Percentiles rank a stretch among this genome's conserved stretches.
These are phyloP conservation scores for Pocota personata DNA, from an alignment of 2,888 invertebrate species.

Conservation along the genomic window DNA sequence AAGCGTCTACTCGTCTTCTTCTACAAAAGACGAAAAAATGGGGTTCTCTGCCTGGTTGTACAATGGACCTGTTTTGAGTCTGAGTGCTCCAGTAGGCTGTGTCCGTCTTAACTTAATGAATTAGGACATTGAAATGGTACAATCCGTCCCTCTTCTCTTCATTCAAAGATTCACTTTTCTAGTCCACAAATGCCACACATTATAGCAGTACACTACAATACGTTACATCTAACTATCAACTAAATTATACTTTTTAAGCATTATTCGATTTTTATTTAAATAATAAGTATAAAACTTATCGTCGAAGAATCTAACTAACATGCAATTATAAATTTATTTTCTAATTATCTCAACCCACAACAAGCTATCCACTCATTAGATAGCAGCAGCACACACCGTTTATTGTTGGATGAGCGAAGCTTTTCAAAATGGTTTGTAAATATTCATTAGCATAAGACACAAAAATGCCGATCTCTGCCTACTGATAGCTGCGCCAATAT, in stretches of 20 bases:
- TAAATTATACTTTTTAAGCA: neutral
- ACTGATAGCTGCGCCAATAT: constrained; percentile 58
- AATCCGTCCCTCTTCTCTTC: too few species aligned
- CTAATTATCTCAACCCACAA: constrained; percentile 19
- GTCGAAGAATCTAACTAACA: constrained; percentile 34
- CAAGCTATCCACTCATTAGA: constrained; percentile 35
- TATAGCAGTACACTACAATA: too few species aligned
- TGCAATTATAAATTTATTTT: constrained; percentile 41
- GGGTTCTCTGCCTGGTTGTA: too few species aligned
- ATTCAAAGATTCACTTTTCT: too few species aligned
- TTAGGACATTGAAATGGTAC: too few species aligned
- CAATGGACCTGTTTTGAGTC: too few species aligned
- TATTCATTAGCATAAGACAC: constrained; percentile 69
- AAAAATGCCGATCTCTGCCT: constrained; percentile 49
- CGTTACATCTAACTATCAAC: too few species aligned
- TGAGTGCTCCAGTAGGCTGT: too few species aligned
- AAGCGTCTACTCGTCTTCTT: too few species aligned
- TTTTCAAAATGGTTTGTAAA: constrained; percentile 64
- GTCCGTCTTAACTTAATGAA: too few species aligned
- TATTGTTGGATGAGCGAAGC: constrained; percentile 32
- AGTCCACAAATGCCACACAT: too few species aligned
- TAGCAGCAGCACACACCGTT: neutral
- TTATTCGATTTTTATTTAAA: constrained; percentile 23
- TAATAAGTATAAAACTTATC: constrained; percentile 50
- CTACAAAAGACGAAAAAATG: too few species aligned